Evolutionary conservation across 2,888 invertebrate species (phyloP), one percentile per base, ranked within the genome.

Genomic region (Chrysomela aeneicollis): DNA sequence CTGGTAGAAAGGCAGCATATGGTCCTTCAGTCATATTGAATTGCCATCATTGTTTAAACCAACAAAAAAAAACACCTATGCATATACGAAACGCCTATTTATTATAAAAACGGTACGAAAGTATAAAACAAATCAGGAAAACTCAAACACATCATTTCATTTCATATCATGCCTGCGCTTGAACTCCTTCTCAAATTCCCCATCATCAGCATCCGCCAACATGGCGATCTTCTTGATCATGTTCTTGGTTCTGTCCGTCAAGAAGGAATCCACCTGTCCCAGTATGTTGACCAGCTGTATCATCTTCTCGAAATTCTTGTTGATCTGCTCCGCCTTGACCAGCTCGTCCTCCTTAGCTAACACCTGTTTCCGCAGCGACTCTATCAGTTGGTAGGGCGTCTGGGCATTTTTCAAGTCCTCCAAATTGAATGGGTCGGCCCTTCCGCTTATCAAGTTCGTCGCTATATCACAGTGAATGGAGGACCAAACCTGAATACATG

Each of bases 251-350:
- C 83, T 76, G 60, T 85, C 85, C 1, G 83, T 82, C 50, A 86
- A 72, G 71, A 84, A 86, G 26, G 82, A 79, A 71, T 86, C 85
- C 32, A 86, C 80, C 73, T 86, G 84, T 2, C 85, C 85, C 59
- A 85, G 76, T 60, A 86, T 81, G 66, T 83, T 84, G 1, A 86
- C 83, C 46, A 86, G 75, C 69, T 84, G 83, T 58, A 85, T 82
- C 77, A 86, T 81, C 71, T 79, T 82, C 63, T 85, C 85, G 63
- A 86, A 85, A 71, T 82, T 82, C 26, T 79, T 81, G 65, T 84
- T 84, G 22, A 84, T 73, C 60, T 78, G 77, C 69, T 84, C 82
- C 0, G 81, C 77, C 64, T 78, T 79, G 46, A 83, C 78, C 37
- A 78, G 64, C 72, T 81, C 79, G 2, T 74, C 64, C 63, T 81